Base-by-base conservation (phyloP, 1,140 invertebrate genomes). In the Aphidius gifuensis region DNA sequence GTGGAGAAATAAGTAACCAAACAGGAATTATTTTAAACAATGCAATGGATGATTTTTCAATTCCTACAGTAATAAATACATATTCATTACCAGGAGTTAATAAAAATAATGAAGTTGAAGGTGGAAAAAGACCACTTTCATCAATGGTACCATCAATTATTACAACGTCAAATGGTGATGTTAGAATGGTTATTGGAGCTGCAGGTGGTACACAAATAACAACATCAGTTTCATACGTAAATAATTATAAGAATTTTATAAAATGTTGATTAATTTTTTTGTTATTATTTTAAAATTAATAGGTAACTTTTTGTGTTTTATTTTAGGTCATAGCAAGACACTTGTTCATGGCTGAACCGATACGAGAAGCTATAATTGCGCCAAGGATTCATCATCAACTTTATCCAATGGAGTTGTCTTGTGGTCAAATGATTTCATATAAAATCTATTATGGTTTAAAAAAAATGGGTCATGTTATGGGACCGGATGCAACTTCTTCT, bases 1-100 rank as follows among this genome's bases (percentile, higher is more conserved):
- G 90, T 16, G 16, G 16, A 16, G 16, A 16, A 16, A 16, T 16
- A 16, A 16, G 16, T 16, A 0, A 16, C 16, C 85, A 85, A 56
- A 97, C 96, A 0, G 97, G 96, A 44, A 94, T 99, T 47, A 80
- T 98, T 5, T 86, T 96, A 68, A 99, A 99, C 80, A 90, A 92
- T 74, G 90, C 88, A 54, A 98, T 99, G 94, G 93, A 98, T 76
- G 96, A 99, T 75, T 99, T 99, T 79, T 91, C 92, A 0, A 85
- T 88, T 3, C 88, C 92, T 0, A 88, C 87, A 2, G 82, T 86
- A 66, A 80, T 83, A 9, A 98, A 93, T 78, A 86, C 83, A 56
- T 96, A 92, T 70, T 88, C 87, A 0, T 55, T 97, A 46, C 88
- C 90, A 6, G 87, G 88, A 0, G 90, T 90, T 32, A 51, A 58